phyloP scores from a whole-genome alignment of 2,888 invertebrate genomes.

The Pheosia gnoma region DNA sequence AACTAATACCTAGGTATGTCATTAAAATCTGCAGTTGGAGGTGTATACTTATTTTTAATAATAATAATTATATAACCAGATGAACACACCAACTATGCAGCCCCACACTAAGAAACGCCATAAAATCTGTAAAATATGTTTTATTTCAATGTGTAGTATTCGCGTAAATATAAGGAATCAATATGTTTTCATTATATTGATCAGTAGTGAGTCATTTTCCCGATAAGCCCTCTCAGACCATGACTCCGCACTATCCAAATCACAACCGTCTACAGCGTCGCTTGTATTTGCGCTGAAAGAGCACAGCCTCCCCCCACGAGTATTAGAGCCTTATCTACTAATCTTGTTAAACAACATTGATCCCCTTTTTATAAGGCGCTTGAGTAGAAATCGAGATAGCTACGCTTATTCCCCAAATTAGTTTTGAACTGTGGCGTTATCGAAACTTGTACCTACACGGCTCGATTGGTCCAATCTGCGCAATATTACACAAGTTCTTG shows the following conservation, averaged over 20 bases:
- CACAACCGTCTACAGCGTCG: conserved; percentile 20
- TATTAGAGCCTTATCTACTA: conserved; percentile 54
- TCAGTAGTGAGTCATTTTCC: background rate
- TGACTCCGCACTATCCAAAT: conserved; percentile 3
- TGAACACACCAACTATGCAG: too few species aligned
- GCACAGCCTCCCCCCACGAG: conserved; percentile 34
- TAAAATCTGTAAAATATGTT: too few species aligned
- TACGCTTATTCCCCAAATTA: conserved; percentile 79
- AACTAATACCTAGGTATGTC: conserved; percentile 23
- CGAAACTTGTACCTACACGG: conserved; percentile 76
- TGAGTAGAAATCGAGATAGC: conserved; percentile 72
- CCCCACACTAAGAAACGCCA: too few species aligned
- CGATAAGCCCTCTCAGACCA: background rate
- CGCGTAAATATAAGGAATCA: too few species aligned
- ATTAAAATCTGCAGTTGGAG: conserved; percentile 14
- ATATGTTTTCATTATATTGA: background rate
- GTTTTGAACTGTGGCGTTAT: conserved; percentile 80
- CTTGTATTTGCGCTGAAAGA: conserved; percentile 36
- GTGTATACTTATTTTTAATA: too few species aligned
- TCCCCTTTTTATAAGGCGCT: conserved; percentile 76
- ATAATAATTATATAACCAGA: too few species aligned
- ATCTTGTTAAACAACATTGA: conserved; percentile 66
- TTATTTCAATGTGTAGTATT: conserved; percentile 4
- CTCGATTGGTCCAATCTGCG: conserved; percentile 82
- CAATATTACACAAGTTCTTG: conserved; percentile 83